Evolutionary conservation across 2,113 vertebrate genomes (phyloP).

Genomic region (Ondatra zibethicus): DNA sequence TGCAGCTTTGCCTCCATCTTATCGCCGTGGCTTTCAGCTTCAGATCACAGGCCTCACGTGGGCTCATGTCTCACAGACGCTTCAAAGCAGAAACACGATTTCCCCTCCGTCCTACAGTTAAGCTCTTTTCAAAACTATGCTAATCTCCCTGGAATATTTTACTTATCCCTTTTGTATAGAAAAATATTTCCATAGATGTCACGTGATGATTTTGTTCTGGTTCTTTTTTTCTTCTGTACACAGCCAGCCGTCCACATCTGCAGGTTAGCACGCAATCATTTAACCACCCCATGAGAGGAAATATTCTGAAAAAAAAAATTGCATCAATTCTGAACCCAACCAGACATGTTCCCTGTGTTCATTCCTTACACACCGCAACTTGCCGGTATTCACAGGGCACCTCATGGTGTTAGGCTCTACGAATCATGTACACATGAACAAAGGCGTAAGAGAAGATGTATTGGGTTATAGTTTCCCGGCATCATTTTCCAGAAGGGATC

Average conservation of each 20-base stretch:
- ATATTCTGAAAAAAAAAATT: not conserved
- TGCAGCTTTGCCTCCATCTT: not conserved
- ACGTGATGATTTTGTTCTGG: not conserved
- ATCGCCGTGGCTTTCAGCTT: not conserved
- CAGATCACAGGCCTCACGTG: not conserved
- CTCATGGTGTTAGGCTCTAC: accelerated
- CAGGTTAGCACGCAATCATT: not conserved
- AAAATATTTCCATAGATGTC: not conserved
- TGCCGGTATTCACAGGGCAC: too few species aligned
- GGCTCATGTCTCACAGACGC: not conserved
- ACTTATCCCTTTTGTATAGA: not conserved
- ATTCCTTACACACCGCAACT: not conserved
- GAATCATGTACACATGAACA: not conserved
- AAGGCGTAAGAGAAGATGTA: accelerated
- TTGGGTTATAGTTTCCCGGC: not conserved
- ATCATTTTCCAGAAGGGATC: not conserved
- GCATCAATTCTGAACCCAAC: not conserved
- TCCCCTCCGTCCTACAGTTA: not conserved
- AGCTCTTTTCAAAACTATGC: not conserved
- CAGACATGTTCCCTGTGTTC: not conserved
- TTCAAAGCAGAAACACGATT: not conserved
- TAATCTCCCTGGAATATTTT: not conserved
- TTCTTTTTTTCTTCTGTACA: not conserved
- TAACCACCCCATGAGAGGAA: not conserved
- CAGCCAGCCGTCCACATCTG: not conserved